These are phyloP conservation scores for Phenganax subtilis DNA, from an alignment of 92 coral and sea anemone species.

Conservation along the genomic window DNA sequence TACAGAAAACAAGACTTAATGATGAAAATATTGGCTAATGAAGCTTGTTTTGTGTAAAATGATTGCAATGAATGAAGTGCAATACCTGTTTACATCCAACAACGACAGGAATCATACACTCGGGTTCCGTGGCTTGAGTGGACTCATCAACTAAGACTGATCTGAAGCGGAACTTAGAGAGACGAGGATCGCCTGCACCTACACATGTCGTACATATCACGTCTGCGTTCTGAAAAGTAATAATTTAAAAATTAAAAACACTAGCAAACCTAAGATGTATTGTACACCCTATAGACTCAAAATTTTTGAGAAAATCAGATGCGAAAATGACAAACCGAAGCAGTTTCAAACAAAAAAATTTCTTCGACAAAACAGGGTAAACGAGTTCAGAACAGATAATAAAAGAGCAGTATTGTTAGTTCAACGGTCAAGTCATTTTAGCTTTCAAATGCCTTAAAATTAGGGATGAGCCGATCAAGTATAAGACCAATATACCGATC, in stretches of 20 bases:
- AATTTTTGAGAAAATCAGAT: no score
- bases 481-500: no score
- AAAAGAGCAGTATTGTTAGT: no score
- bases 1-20: not conserved
- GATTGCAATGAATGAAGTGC: not conserved
- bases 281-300: no score
- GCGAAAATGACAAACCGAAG: no score
- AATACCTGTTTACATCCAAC: slow-evolving; percentile 95
- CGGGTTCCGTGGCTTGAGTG: slow-evolving; percentile 98
- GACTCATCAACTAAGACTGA: slow-evolving; percentile 97
- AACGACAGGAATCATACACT: slow-evolving; percentile 96
- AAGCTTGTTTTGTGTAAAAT: not conserved
- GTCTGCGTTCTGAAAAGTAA: slow-evolving; percentile 76
- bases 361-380: no score
- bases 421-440: no score
- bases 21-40: not conserved
- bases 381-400: no score
- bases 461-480: no score
- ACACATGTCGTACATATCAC: slow-evolving; percentile 98
- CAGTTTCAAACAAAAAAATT: no score
- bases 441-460: no score
- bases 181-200: slow-evolving; percentile 98
- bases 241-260: not conserved
- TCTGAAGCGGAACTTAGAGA: slow-evolving; percentile 97
- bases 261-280: no score